Base-by-base conservation (phyloP, 2,888 invertebrate species). In the Drosophila nr. fundita region DNA sequence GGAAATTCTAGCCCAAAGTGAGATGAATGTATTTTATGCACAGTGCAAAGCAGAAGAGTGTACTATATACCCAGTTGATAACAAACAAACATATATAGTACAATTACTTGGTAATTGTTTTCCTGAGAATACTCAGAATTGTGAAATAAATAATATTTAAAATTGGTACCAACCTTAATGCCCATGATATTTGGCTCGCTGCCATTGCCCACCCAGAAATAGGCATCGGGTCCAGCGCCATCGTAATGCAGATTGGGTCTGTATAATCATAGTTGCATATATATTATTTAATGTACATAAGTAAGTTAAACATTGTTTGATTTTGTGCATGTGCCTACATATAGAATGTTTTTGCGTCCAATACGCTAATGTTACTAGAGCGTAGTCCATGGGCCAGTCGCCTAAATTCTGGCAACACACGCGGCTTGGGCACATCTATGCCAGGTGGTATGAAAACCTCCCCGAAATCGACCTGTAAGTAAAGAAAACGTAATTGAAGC, bases 131-230 rank as follows among this genome's bases (percentile, higher is more conserved):
- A 5, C 11, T 21, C 40, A 42, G 21, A 42, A 21, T 42, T 21
- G 21, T 1, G 11, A 24, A 24, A 4, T 45, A 45, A 45, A 45
- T 45, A 27, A 18, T 27, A 27, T 13, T 49, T 29, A 15, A 13
- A 27, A n/a, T 2, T 18, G 24, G 10, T 53, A 50, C 72, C 18
- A 24, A 95, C 96, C 94, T 98, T 98, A 82, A 96, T 95, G 34
- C 98, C 98, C 93, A 96, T 95, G 24, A 96, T 94, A 86, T 95
- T 96, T 0, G 98, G 97, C 80, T 97, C 96, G 0, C 95, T 94
- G 6, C 98, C 98, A 85, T 96, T 97, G 21, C 98, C 98, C n/a
- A 98, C 98, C 97, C 97, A 98, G 93, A 98, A 98, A 93, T 97
- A 98, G 0, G 98, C 98, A 91, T 98, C 98, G 0, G 98, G 98